Conservation (phyloP, 2,797 vertebrate genomes). For the Decapterus maruadsi region DNA sequence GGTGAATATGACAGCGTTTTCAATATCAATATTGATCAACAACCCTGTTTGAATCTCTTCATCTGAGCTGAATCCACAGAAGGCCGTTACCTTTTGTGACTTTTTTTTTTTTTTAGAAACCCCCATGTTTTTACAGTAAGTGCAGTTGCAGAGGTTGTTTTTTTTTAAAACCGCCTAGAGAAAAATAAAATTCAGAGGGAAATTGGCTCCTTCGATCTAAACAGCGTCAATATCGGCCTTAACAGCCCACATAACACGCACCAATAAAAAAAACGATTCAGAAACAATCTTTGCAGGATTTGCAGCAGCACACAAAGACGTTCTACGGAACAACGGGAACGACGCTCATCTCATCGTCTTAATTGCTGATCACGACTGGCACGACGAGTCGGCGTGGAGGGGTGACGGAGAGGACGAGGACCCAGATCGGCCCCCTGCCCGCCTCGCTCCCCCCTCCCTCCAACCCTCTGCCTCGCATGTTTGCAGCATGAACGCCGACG, state of each 20-base stretch:
- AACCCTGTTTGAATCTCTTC: conserved; percentile 32
- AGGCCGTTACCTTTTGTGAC: neutral
- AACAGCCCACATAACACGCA: conserved; percentile 29
- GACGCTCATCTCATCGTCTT: conserved; percentile 30
- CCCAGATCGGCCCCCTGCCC: conserved; percentile 40
- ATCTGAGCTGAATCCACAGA: conserved; percentile 24
- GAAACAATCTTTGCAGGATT: conserved; percentile 34
- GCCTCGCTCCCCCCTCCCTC: too few relatives aligned
- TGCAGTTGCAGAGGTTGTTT: conserved; percentile 22
- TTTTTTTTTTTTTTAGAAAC: conserved; percentile 18
- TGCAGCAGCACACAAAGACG: conserved; percentile 12
- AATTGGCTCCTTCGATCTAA: conserved; percentile 47
- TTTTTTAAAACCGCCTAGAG: neutral
- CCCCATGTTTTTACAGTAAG: neutral
- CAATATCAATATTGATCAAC: conserved; percentile 51
- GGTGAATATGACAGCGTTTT: conserved; percentile 50
- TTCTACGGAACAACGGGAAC: conserved; percentile 1
- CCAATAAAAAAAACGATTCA: conserved; percentile 42
- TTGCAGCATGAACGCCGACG: conserved; percentile 47
- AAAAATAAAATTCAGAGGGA: conserved; percentile 27
- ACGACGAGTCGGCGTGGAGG: neutral
- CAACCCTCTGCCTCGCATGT: conserved; percentile 42
- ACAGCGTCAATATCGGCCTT: conserved; percentile 45
- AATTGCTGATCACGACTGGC: conserved; percentile 20
- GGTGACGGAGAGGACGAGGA: conserved; percentile 47